Evolutionary conservation across 2,888 invertebrate species (phyloP).

Genomic region (Empis stercorea): DNA sequence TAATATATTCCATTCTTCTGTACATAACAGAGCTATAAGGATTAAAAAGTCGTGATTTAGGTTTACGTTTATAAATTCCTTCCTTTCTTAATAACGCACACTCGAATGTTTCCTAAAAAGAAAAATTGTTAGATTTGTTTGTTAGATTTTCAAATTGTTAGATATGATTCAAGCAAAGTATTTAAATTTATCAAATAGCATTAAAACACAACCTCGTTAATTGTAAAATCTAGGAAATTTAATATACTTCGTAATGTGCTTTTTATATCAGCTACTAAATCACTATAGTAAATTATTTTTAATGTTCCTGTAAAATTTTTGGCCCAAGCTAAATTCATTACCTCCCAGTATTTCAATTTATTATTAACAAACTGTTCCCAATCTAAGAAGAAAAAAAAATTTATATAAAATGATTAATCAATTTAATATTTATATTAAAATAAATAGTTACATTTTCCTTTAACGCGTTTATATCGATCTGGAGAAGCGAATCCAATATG

Average conservation of each 20-base stretch:
- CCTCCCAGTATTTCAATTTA: slow-evolving; percentile 54
- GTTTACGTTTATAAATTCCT: slow-evolving; percentile 60
- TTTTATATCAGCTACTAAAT: slow-evolving; percentile 48
- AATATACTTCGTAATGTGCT: slow-evolving; percentile 45
- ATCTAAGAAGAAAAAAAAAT: too few relatives aligned
- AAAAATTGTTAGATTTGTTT: too few relatives aligned
- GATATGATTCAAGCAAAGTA: too few relatives aligned
- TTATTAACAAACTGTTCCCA: slow-evolving; percentile 58
- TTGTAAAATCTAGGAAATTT: slow-evolving; percentile 36
- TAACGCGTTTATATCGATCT: slow-evolving; percentile 47
- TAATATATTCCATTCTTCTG: slow-evolving; percentile 36
- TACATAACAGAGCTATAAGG: slow-evolving; percentile 55
- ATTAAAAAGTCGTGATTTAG: slow-evolving; percentile 52
- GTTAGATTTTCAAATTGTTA: too few relatives aligned
- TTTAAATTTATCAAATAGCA: too few relatives aligned
- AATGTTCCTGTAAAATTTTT: slow-evolving; percentile 53
- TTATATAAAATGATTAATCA: slow-evolving; percentile 4
- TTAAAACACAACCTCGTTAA: slow-evolving; percentile 30
- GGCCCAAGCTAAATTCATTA: slow-evolving; percentile 57
- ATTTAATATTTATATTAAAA: too few relatives aligned
- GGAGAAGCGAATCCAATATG: slow-evolving; percentile 67
- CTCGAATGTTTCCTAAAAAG: slow-evolving; percentile 38
- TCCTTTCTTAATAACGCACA: slow-evolving; percentile 50
- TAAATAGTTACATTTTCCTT: slow-evolving; percentile 43
- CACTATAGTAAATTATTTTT: slow-evolving; percentile 58